Conservation (phyloP, 2,113 vertebrate genomes). For the Anas platyrhynchos region DNA sequence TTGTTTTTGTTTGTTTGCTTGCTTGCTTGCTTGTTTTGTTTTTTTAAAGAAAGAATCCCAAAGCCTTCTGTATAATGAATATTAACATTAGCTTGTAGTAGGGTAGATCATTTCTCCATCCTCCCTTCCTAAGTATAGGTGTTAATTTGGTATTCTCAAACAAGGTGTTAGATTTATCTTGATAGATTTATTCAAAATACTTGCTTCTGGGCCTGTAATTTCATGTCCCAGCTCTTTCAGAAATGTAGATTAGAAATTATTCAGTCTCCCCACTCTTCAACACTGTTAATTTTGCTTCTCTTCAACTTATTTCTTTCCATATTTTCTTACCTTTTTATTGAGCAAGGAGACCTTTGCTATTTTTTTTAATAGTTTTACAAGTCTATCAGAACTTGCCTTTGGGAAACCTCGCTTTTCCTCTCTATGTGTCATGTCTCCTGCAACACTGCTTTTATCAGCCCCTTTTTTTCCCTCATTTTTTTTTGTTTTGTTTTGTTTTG, state of each 20-base stretch:
- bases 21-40: neutral
- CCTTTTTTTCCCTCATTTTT: neutral
- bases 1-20: neutral
- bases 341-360: neutral
- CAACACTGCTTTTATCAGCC: neutral
- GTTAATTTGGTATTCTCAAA: constrained; percentile 18
- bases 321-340: neutral
- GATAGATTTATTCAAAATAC: neutral
- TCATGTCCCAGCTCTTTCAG: neutral
- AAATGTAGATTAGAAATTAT: neutral
- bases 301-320: neutral
- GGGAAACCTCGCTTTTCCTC: neutral
- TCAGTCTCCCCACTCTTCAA: neutral
- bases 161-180: neutral
- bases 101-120: neutral
- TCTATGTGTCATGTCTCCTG: neutral
- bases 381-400: neutral
- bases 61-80: neutral
- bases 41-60: neutral
- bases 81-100: neutral
- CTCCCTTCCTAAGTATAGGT: neutral
- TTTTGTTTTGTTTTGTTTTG: neutral
- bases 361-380: neutral
- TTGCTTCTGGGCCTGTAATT: neutral
- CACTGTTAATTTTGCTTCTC: neutral